A percentile compares a stretch with the other conserved stretches of the same genome.
Evolutionary conservation across 1,140 invertebrate species (phyloP).

Genomic region (Colletes gigas): DNA sequence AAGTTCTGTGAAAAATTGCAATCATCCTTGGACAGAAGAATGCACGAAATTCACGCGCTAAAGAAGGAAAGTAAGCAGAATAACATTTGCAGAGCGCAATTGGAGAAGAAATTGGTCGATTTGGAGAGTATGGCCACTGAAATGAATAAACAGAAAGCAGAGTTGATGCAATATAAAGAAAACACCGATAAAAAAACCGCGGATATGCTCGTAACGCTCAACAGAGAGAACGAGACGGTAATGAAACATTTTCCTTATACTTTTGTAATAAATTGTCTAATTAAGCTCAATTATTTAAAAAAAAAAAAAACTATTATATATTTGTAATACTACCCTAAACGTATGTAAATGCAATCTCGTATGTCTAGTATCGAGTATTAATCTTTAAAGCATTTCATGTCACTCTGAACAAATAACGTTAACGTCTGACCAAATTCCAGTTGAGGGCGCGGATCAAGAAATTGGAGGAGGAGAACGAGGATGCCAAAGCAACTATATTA

Average conservation of each 20-base stretch:
- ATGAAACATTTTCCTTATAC: too few species aligned
- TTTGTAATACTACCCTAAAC: too few species aligned
- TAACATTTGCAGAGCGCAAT: constrained; percentile 69
- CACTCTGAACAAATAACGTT: not conserved
- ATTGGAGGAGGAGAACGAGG: constrained; percentile 75
- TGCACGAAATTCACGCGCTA: constrained; percentile 67
- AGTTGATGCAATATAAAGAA: constrained; percentile 76
- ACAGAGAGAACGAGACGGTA: constrained; percentile 76
- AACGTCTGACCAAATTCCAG: constrained; percentile 59
- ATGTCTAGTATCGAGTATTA: too few species aligned
- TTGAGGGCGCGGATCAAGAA: constrained; percentile 73
- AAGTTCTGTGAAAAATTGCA: constrained; percentile 73
- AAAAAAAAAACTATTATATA: too few species aligned
- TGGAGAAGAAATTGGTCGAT: constrained; percentile 80
- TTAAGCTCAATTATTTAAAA: too few species aligned
- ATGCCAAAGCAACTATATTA: constrained; percentile 71
- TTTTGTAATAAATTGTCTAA: too few species aligned
- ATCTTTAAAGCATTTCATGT: too few species aligned
- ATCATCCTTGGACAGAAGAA: constrained; percentile 67
- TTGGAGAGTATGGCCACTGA: constrained; percentile 81
- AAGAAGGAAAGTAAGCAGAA: constrained; percentile 74
- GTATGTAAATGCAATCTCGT: too few species aligned
- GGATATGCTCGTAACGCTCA: constrained; percentile 71
- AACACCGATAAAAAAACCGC: constrained; percentile 71
- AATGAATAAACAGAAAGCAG: constrained; percentile 79